Evolutionary conservation across 2,797 vertebrate genomes (phyloP).

Genomic region (Streptopelia turtur): DNA sequence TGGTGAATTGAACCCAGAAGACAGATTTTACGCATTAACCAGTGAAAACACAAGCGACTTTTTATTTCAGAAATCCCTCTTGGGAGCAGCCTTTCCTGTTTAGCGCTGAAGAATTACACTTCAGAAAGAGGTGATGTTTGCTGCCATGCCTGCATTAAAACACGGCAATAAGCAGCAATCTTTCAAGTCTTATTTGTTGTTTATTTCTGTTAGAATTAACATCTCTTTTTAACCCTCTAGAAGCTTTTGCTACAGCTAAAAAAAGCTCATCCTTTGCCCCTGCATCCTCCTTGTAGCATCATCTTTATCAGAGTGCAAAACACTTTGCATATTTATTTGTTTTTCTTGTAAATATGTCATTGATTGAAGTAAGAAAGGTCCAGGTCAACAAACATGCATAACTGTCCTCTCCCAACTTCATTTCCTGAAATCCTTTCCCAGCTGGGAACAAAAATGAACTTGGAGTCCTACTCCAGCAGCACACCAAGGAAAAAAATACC

Average conservation of each 20-base stretch:
- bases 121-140: background rate
- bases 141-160: background rate
- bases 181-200: background rate
- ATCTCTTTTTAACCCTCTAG: background rate
- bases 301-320: background rate
- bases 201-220: background rate
- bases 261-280: background rate
- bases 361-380: background rate
- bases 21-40: background rate
- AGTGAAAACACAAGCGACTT: background rate
- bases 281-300: background rate
- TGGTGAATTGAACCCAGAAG: background rate
- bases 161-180: background rate
- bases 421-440: conserved; percentile 28
- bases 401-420: background rate
- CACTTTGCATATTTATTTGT: background rate
- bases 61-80: background rate
- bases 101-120: background rate
- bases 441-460: background rate
- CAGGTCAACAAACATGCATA: background rate
- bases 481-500: background rate
- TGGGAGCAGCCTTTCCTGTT: background rate
- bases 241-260: background rate
- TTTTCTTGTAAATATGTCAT: background rate
- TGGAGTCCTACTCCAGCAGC: background rate